A percentile compares a stretch with the other conserved stretches of the same genome.
Evolutionary conservation across 2,113 vertebrate species (phyloP).

Genomic region (Corythaixoides concolor): DNA sequence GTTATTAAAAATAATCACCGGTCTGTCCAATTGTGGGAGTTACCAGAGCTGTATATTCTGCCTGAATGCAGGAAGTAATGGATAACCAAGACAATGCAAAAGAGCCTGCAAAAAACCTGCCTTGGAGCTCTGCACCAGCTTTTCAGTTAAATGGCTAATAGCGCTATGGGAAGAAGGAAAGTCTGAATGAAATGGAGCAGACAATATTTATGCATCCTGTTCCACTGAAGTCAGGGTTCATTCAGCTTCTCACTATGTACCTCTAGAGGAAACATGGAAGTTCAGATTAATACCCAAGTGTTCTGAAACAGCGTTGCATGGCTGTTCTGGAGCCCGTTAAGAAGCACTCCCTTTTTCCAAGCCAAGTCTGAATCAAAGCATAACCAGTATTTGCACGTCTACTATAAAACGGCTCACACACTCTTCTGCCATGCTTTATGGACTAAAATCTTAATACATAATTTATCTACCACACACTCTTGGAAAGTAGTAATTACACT

Average conservation of each 20-base stretch:
- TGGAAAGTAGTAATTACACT: conserved; percentile 6
- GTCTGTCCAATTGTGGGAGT: conserved; percentile 35
- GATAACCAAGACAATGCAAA: conserved; percentile 37
- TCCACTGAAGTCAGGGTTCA: background rate
- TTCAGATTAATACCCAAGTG: background rate
- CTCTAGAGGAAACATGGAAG: background rate
- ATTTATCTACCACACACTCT: conserved; percentile 7
- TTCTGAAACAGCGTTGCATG: background rate
- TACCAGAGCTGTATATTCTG: background rate
- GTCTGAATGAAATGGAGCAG: background rate
- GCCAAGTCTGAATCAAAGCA: background rate
- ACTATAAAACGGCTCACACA: background rate
- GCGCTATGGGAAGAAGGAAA: background rate
- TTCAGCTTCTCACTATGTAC: background rate
- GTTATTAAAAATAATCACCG: conserved; percentile 36
- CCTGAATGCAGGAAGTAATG: conserved; percentile 18
- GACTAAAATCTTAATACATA: background rate
- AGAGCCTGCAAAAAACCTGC: conserved; percentile 35
- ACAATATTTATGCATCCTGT: background rate
- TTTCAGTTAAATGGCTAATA: background rate
- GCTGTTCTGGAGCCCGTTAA: background rate
- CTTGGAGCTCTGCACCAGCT: background rate
- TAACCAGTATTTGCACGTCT: background rate
- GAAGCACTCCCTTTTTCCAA: background rate
- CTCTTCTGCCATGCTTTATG: background rate